phyloP scores from a whole-genome alignment of 2,797 vertebrate genomes.

The Sebastes wilsoni region DNA sequence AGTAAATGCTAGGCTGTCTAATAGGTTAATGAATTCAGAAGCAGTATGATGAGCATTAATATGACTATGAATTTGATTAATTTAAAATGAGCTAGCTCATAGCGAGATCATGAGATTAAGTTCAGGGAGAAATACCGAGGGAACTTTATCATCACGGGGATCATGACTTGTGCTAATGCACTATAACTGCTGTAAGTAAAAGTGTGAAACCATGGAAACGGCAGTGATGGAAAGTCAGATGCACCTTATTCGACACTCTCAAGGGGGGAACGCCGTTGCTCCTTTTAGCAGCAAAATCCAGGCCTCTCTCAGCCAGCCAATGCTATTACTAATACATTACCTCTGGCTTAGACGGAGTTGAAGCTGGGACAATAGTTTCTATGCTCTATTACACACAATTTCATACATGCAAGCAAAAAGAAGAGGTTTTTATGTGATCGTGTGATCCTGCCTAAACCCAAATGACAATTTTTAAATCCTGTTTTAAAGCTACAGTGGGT shows the following conservation, averaged over 20 bases:
- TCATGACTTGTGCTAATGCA: constrained; percentile 5
- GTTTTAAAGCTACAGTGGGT: not conserved
- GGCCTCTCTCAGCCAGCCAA: constrained; percentile 29
- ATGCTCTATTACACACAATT: not conserved
- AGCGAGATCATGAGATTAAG: not conserved
- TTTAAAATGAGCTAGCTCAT: not conserved
- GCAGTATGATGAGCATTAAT: not conserved
- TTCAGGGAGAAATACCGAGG: not conserved
- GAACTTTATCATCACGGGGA: not conserved
- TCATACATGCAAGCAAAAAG: not conserved
- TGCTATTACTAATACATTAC: constrained; percentile 54
- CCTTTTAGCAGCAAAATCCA: constrained; percentile 52
- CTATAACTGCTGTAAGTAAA: not conserved
- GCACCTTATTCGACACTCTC: constrained; percentile 17
- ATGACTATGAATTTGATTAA: not conserved
- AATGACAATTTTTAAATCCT: not conserved
- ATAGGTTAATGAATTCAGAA: constrained; percentile 2
- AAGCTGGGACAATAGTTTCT: not conserved
- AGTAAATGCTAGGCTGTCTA: not conserved
- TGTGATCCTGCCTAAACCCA: not conserved
- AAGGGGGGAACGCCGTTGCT: constrained; percentile 16
- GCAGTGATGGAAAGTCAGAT: constrained; percentile 12
- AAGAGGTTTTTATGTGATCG: not conserved
- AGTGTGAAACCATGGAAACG: constrained; percentile 33
- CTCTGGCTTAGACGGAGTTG: constrained; percentile 3